Evolutionary conservation across 2,113 vertebrate genomes (phyloP), one percentile per base, ranked within the genome.

Genomic region (Proteles cristata): DNA sequence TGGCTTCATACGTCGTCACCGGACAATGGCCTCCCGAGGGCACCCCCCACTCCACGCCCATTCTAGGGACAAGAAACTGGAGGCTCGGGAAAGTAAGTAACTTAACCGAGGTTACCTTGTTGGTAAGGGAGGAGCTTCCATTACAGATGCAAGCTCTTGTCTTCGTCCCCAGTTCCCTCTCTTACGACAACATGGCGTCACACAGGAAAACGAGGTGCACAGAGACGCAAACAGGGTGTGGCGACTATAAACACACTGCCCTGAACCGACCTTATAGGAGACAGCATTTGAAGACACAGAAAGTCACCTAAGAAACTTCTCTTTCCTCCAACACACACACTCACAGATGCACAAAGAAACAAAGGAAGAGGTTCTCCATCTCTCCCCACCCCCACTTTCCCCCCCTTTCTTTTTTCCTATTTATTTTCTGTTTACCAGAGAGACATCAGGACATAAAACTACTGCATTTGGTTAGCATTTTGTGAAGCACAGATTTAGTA

Each of bases 121-220:
- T 85, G 58, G 0, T 11, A 9, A 50, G 28, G n/a, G 53, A 71
- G 31, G 9, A 23, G n/a, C 33, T 69, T 16, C 14, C 1, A 16
- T n/a, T 43, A 25, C 21, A 33, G 0, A 0, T 1, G 1, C 28
- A 69, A 33, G 26, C 31, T 43, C 45, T 26, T 3, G 5, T 0
- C 11, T 69, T 23, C 43, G n/a, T 5, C 39, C 26, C 12, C 6
- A 4, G 3, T 12, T 7, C 26, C 9, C 11, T 35, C 26, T 63
- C 17, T 35, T 21, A 25, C 0, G 43, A 12, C 6, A 39, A 8
- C 1, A 25, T 1, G n/a, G 33, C 31, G 6, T 15, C 3, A 19
- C 28, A 19, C 7, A 2, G 4, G 17, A 26, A 33, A 31, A 15
- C 5, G 1, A 53, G 50, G 21, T 0, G 31, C 25, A 23, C 5